Conservation (phyloP, 2,888 invertebrate genomes). For the Melipona beecheii region DNA sequence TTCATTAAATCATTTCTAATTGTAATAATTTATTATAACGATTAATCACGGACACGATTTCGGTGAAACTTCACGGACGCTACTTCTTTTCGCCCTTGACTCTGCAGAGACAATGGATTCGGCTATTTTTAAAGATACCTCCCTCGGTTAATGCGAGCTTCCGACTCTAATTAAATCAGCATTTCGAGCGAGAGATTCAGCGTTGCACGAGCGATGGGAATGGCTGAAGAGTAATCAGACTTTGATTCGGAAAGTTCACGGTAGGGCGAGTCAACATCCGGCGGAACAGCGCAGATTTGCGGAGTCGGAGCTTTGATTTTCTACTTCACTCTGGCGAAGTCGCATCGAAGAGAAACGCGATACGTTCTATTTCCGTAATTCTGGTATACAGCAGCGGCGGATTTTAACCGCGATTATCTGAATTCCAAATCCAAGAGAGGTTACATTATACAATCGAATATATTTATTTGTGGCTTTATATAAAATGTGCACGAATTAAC, state of each 20-base stretch:
- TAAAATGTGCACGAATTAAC: too few relatives aligned
- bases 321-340: not conserved
- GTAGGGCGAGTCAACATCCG: not conserved
- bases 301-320: not conserved
- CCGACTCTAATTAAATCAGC: slow-evolving; percentile 12
- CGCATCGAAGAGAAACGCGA: not conserved
- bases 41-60: too few relatives aligned
- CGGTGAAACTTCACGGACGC: too few relatives aligned
- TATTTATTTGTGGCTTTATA: too few relatives aligned
- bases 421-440: too few relatives aligned
- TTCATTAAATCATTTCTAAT: too few relatives aligned
- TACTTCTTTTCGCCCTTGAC: too few relatives aligned
- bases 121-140: not conserved
- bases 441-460: too few relatives aligned
- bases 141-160: not conserved
- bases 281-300: not conserved
- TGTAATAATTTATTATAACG: too few relatives aligned
- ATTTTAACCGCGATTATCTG: not conserved
- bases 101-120: not conserved
- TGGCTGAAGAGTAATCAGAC: slow-evolving; percentile 16
- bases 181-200: not conserved
- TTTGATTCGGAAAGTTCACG: slow-evolving; percentile 15
- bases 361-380: not conserved
- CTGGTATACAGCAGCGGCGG: not conserved
- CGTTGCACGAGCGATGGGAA: not conserved